Conservation (phyloP, 2,888 invertebrate species). For the Ommatoiulus sabulosus region DNA sequence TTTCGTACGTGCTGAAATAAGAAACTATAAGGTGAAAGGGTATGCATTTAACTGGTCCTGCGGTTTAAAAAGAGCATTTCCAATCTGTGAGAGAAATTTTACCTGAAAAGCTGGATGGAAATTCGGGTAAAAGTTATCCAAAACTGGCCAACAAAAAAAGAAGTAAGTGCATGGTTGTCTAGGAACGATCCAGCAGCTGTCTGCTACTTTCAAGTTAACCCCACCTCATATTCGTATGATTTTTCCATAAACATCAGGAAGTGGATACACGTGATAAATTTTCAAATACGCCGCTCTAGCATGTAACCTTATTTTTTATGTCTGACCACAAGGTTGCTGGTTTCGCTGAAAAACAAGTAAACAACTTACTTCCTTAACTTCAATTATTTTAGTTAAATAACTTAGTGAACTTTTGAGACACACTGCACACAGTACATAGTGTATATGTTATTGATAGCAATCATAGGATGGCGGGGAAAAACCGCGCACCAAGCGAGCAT, state of each 20-base stretch:
- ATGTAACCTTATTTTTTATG: background rate
- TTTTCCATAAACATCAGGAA: slow-evolving; percentile 32
- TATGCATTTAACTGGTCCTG: slow-evolving; percentile 1
- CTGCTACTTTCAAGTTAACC: background rate
- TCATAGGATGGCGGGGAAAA: no score
- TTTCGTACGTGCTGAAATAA: background rate
- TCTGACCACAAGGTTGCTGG: background rate
- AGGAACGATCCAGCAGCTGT: background rate
- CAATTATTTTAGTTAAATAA: background rate
- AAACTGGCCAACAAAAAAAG: background rate
- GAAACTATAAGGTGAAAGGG: slow-evolving; percentile 22
- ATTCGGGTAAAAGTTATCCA: background rate
- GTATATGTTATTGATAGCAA: no score
- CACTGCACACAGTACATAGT: background rate
- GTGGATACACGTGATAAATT: background rate
- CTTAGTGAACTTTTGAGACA: background rate
- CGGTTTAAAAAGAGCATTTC: slow-evolving; percentile 20
- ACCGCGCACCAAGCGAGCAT: no score
- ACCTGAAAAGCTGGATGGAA: background rate
- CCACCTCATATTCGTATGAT: background rate
- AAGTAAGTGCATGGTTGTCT: background rate
- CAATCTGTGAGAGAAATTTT: slow-evolving; percentile 16
- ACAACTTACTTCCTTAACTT: slow-evolving; percentile 5
- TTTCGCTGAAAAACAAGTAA: background rate
- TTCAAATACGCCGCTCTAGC: background rate